A percentile compares a stretch with the other conserved stretches of the same genome.
Conservation (phyloP, 1,140 invertebrate genomes). For the Drosophila neocordata region DNA sequence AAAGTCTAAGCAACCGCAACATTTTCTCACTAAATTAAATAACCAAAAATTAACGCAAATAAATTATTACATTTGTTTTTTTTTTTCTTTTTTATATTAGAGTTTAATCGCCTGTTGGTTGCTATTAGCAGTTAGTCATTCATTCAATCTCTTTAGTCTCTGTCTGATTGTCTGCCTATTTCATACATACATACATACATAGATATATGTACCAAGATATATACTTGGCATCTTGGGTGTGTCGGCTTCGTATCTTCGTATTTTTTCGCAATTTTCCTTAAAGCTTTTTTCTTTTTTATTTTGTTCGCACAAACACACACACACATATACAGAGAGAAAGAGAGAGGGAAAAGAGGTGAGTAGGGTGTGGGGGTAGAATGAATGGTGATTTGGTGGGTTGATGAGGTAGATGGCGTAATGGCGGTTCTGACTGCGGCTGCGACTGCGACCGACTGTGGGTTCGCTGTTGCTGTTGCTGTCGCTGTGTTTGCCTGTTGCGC, state of each 20-base stretch:
- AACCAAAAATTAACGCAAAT: neutral
- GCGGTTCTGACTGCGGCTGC: conserved; percentile 33
- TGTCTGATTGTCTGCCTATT: neutral
- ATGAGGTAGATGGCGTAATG: conserved; percentile 12
- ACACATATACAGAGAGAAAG: neutral
- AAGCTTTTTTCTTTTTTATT: conserved; percentile 52
- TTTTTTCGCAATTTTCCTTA: conserved; percentile 47
- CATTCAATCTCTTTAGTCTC: conserved; percentile 1
- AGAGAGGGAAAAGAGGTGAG: neutral
- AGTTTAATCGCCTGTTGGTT: neutral
- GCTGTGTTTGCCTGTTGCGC: conserved; percentile 43
- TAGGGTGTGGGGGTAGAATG: neutral
- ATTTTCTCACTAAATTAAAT: conserved; percentile 13
- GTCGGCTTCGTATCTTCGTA: conserved; percentile 48
- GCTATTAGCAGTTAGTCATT: neutral
- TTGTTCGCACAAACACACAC: conserved; percentile 17
- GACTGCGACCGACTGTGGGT: conserved; percentile 46
- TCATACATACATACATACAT: neutral
- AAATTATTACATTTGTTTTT: conserved; percentile 3
- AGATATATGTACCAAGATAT: neutral
- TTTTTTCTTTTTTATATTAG: neutral
- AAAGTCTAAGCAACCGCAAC: neutral
- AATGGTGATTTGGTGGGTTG: neutral
- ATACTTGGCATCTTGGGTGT: conserved; percentile 33
- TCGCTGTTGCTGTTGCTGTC: conserved; percentile 21